Conservation (phyloP, 2,797 vertebrate genomes). For the Poeciliopsis turneri region DNA sequence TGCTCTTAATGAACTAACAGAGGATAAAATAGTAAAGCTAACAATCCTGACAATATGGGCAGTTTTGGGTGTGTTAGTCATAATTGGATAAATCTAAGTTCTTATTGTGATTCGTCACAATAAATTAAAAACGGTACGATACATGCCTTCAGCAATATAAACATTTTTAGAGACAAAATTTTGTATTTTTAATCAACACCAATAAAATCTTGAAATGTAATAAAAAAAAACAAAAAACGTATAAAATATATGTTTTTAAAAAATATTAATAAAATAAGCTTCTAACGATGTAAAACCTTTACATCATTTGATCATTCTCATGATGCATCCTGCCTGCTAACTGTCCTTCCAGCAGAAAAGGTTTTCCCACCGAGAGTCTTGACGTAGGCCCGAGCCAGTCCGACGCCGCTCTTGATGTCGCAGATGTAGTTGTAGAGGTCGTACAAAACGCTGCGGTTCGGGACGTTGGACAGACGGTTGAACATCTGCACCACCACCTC, state of each 20-base stretch:
- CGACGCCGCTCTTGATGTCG: constrained; percentile 98
- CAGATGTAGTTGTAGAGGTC: constrained; percentile 99
- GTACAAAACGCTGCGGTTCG: constrained; percentile 95
- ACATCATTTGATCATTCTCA: neutral
- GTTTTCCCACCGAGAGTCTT: constrained; percentile 68
- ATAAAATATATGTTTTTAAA: neutral
- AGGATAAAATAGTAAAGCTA: too few species aligned
- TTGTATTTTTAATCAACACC: neutral
- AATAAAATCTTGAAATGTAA: neutral
- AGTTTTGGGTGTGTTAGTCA: too few species aligned
- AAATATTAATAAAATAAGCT: neutral
- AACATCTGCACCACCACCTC: constrained; percentile 95
- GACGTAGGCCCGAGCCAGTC: constrained; percentile 93
- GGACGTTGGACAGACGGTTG: constrained; percentile 94
- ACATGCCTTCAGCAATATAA: neutral
- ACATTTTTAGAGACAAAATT: neutral
- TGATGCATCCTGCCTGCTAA: neutral
- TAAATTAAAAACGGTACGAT: neutral
- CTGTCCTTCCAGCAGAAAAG: neutral
- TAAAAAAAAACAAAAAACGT: neutral
- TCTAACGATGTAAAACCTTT: neutral
- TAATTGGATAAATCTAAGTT: too few species aligned
- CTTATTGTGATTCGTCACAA: neutral
- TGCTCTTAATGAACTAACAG: too few species aligned
- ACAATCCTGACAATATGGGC: too few species aligned